Base-by-base conservation (phyloP, 2,888 invertebrate species). In the Helicoverpa assulta region DNA sequence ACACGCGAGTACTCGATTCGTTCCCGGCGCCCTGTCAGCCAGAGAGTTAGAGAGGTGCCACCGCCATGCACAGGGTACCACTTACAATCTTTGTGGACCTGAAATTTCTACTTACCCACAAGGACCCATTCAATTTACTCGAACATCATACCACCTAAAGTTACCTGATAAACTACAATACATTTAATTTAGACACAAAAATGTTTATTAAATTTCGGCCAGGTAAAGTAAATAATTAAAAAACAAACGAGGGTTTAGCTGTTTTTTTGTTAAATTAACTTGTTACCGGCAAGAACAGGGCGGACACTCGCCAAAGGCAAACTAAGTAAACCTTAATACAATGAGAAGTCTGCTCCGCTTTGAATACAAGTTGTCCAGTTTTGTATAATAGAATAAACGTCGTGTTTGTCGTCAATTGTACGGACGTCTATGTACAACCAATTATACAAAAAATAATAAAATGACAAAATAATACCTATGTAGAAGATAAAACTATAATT, bases 71-170 rank as follows among this genome's bases (percentile, higher is more conserved):
- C 50, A 21, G 58, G 61, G 50, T 67, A n/a, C 58, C 72, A 52
- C 62, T 72, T 72, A 66, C 56, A 50, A 64, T 57, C 60, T 60
- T 70, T 75, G 62, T 63, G 12, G 56, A 50, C 47, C 60, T 56
- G 16, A 52, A 71, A 73, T 70, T 50, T 43, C 18, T 47, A 29
- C 54, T 18, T 59, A 64, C 47, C 19, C 43, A 16, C 21, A n/a
- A 18, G n/a, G 5, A 10, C 6, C 43, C 16, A 43, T 43, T 43
- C 16, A 43, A 16, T 43, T 43, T 16, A 40, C 4, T 0, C 40
- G n/a, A 33, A 18, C 21, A 47, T 37, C 33, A 33, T 33, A 33
- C 33, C 33, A 7, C 1, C 0, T 33, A 19, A 18, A 14, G 8
- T 5, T 14, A 21, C 21, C 21, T 21, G 21, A 21, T 21, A n/a